Base-by-base conservation (phyloP, 2,113 vertebrate species). In the Serinus canaria region DNA sequence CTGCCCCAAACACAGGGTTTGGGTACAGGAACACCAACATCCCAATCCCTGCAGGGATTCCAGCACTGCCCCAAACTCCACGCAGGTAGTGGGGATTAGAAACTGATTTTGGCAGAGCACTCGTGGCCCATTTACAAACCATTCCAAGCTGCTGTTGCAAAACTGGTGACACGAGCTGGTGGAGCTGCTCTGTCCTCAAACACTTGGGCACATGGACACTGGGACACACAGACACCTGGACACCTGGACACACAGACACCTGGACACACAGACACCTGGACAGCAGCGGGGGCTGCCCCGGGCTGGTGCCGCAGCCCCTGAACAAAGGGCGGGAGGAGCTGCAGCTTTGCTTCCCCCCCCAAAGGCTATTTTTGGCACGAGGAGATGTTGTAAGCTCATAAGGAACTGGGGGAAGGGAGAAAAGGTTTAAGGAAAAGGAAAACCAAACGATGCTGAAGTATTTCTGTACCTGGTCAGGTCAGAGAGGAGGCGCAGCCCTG, bases 11-110 rank as follows among this genome's bases (percentile, higher is more conserved):
- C 11, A 39, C 39, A 11, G 39, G 50, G 8, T 35, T 18, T 39
- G 66, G 62, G 49, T 2, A 4, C 52, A 20, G 4, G 3, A 9
- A 6, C 3, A 46, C 37, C 17, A 81, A 62, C 53, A 75, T 1
- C 6, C 2, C 25, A 28, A 3, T 7, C 64, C 15, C 64, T 13
- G 55, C 75, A 39, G 23, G 15, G 69, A 55, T 49, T 17, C 33
- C 33, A 22, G 1, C 55, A 1, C 5, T 0, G 9, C 46, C 6
- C 0, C 49, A 2, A 41, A 9, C 46, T 7, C 41, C 4, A 0
- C 21, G 46, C 64, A 43, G 87, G 22, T 1, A 66, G 28, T 1
- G 0, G 33, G 64, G 84, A 44, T 16, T 3, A 14, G 7, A 31
- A 44, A 64, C 31, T 0, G 4, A 5, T 46, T 25, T 31, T 15